Evolutionary conservation across 1,140 invertebrate species (phyloP).

Genomic region (Heliconius himera): DNA sequence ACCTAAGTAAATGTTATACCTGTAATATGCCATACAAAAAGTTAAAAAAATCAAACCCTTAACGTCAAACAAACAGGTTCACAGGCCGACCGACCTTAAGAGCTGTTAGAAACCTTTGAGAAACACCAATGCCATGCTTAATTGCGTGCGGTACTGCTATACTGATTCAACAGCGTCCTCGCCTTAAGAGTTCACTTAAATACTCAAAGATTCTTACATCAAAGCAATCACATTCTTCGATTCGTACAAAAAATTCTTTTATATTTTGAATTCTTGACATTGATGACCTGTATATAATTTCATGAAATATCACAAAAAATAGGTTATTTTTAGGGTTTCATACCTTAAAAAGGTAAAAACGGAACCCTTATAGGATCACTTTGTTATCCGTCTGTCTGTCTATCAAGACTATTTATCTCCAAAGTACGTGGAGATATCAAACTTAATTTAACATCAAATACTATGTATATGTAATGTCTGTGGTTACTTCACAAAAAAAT

Average conservation of each 20-base stretch:
- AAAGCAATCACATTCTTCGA: conserved; percentile 50
- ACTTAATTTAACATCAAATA: no score
- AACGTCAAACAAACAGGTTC: conserved; percentile 48
- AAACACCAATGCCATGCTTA: conserved; percentile 60
- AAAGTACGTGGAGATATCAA: no score
- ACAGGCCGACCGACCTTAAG: conserved; percentile 43
- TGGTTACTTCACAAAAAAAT: no score
- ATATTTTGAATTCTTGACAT: conserved; percentile 29
- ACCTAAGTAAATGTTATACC: neutral
- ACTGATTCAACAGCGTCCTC: conserved; percentile 50
- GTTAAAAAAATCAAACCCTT: conserved; percentile 1
- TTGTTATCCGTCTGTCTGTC: no score
- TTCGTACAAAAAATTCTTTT: conserved; percentile 28
- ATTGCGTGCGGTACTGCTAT: conserved; percentile 55
- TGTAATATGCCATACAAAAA: neutral
- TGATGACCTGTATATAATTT: conserved; percentile 20
- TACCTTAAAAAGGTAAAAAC: neutral
- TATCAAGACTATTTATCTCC: no score
- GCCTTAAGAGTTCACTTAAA: conserved; percentile 59
- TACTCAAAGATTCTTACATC: conserved; percentile 56
- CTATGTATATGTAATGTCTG: no score
- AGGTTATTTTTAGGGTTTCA: neutral
- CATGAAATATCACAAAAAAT: neutral
- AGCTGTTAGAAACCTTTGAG: conserved; percentile 57
- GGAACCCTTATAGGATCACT: no score